These are phyloP conservation scores for Coccyzus lansbergi DNA, from an alignment of 2,797 vertebrate genomes.

Conservation along the genomic window DNA sequence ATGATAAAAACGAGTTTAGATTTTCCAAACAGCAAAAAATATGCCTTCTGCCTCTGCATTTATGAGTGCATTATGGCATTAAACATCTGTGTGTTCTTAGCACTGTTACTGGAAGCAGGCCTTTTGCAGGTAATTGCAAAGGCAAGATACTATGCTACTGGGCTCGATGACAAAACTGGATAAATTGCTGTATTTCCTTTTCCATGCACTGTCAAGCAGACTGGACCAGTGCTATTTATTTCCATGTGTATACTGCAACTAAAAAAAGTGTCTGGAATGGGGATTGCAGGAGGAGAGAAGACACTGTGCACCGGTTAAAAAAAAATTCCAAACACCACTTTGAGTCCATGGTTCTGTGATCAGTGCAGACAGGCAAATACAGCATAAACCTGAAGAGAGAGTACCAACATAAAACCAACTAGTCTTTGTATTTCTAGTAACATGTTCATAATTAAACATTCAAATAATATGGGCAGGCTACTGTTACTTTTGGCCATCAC, in stretches of 20 bases:
- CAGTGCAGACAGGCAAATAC: not conserved
- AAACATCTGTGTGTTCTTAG: not conserved
- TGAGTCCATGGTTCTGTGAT: not conserved
- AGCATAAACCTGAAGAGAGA: not conserved
- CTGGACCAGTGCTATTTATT: not conserved
- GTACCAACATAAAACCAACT: not conserved
- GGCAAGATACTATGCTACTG: not conserved
- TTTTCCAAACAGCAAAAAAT: constrained; percentile 3
- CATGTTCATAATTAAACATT: not conserved
- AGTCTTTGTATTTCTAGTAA: not conserved
- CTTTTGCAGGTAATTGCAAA: not conserved
- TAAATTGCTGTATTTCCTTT: not conserved
- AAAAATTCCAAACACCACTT: not conserved
- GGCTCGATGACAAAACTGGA: not conserved
- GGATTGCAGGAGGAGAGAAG: not conserved
- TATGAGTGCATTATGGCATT: not conserved
- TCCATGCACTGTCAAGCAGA: not conserved
- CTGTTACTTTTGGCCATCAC: not conserved
- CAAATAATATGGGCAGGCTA: not conserved
- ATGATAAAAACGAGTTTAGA: not conserved
- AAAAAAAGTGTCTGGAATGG: not conserved
- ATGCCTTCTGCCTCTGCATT: not conserved
- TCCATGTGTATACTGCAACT: not conserved
- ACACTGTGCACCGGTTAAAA: not conserved
- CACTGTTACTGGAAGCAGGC: not conserved